A percentile compares a stretch with the other conserved stretches of the same genome.
Conservation (phyloP, 1,140 invertebrate genomes). For the Temnothorax longispinosus region DNA sequence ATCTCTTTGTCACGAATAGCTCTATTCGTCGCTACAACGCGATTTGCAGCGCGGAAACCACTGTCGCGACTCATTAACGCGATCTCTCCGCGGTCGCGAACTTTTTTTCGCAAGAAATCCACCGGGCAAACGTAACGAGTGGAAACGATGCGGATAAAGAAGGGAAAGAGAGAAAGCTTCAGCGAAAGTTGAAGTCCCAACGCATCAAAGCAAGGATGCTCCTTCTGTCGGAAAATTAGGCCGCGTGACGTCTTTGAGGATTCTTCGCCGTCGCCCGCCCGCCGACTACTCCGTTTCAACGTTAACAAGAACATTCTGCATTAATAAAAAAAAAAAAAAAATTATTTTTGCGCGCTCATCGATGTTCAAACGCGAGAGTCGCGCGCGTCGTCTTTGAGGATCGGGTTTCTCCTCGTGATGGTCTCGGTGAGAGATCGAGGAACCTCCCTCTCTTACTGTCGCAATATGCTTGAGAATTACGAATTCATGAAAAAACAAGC, state of each 20-base stretch:
- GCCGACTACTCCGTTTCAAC: conserved; percentile 17
- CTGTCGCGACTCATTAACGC: conserved; percentile 41
- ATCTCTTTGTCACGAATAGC: conserved; percentile 31
- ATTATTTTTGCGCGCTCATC: conserved; percentile 46
- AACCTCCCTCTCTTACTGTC: not conserved
- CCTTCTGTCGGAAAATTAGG: conserved; percentile 66
- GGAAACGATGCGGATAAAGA: not conserved
- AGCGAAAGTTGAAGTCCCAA: conserved; percentile 53
- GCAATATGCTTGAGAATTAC: conserved; percentile 27
- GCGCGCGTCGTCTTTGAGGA: conserved; percentile 7
- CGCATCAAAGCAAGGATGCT: conserved; percentile 58
- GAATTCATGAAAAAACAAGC: conserved; percentile 47
- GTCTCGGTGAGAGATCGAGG: conserved; percentile 26
- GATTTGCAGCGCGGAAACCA: not conserved
- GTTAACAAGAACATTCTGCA: conserved; percentile 54
- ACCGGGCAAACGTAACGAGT: conserved; percentile 36
- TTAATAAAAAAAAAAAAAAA: conserved; percentile 42
- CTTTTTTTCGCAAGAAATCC: not conserved
- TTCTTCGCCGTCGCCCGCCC: not conserved
- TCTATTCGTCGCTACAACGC: not conserved
- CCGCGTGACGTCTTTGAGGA: conserved; percentile 49
- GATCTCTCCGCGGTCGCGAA: not conserved
- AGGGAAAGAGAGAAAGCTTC: conserved; percentile 29
- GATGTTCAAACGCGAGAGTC: conserved; percentile 17
- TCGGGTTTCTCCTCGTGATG: not conserved